Evolutionary conservation across 2,888 invertebrate genomes (phyloP).

Genomic region (Dysmachus trigonus): DNA sequence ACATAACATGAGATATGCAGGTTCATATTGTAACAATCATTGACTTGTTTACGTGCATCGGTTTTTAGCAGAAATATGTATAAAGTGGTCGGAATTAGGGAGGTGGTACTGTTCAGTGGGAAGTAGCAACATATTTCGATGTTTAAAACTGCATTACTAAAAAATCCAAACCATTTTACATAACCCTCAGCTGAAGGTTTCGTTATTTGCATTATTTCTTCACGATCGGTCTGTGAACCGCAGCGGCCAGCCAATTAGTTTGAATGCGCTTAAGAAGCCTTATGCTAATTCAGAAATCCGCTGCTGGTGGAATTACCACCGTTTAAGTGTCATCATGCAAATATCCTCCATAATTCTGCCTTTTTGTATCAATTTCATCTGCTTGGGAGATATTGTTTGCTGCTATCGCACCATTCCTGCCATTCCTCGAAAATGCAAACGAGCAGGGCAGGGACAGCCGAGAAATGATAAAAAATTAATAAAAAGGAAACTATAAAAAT

Average conservation of each 20-base stretch:
- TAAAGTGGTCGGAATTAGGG: no score
- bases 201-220: neutral
- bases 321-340: constrained; percentile 37
- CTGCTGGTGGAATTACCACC: neutral
- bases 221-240: neutral
- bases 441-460: neutral
- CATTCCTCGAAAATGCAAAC: neutral
- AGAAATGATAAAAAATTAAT: constrained; percentile 36
- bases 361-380: constrained; percentile 25
- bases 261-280: neutral
- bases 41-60: no score
- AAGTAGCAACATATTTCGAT: no score
- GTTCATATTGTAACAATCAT: no score
- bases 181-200: neutral
- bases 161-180: neutral
- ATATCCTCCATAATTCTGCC: constrained; percentile 26
- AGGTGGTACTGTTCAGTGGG: no score
- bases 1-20: no score
- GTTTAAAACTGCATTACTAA: neutral
- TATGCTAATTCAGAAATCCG: constrained; percentile 34
- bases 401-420: neutral
- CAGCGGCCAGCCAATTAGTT: constrained; percentile 2
- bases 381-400: neutral
- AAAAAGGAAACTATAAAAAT: constrained; percentile 41
- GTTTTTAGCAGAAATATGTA: no score